Conservation (phyloP, 2,113 vertebrate species). For the Periophthalmodon schlosseri region DNA sequence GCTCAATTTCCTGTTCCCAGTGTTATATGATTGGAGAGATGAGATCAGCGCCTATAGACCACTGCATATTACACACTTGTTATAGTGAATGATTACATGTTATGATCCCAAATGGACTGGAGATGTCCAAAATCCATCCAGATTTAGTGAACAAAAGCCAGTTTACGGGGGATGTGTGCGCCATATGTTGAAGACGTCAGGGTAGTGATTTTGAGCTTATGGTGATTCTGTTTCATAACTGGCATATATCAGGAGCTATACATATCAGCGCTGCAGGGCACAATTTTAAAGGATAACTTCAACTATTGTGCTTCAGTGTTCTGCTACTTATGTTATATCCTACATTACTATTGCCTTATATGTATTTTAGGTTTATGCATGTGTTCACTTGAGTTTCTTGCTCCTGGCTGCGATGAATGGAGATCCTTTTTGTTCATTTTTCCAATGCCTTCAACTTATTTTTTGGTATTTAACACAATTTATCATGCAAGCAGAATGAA, state of each 20-base stretch:
- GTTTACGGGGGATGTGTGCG: constrained; percentile 24
- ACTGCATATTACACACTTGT: constrained; percentile 27
- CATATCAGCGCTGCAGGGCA: neutral
- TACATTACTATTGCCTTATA: neutral
- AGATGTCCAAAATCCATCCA: constrained; percentile 30
- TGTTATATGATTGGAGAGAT: constrained; percentile 54
- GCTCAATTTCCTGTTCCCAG: constrained; percentile 73
- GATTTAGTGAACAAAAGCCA: constrained; percentile 37
- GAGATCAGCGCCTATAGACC: constrained; percentile 41
- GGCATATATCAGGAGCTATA: neutral
- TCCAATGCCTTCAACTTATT: too few relatives aligned
- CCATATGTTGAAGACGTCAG: constrained; percentile 29
- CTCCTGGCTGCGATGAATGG: neutral
- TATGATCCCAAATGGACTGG: constrained; percentile 10
- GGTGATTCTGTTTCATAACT: constrained; percentile 17
- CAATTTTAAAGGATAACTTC: constrained; percentile 4
- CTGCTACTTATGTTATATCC: neutral
- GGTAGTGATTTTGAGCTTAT: neutral
- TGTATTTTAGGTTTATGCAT: neutral
- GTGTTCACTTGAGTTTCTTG: neutral
- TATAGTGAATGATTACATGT: constrained; percentile 29
- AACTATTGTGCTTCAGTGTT: neutral
- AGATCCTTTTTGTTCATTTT: neutral
- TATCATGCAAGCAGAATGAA: too few relatives aligned
- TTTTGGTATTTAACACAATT: too few relatives aligned